Evolutionary conservation across 2,797 vertebrate species (phyloP), one percentile per base, ranked within the genome.

Genomic region (Oryzias sinensis): DNA sequence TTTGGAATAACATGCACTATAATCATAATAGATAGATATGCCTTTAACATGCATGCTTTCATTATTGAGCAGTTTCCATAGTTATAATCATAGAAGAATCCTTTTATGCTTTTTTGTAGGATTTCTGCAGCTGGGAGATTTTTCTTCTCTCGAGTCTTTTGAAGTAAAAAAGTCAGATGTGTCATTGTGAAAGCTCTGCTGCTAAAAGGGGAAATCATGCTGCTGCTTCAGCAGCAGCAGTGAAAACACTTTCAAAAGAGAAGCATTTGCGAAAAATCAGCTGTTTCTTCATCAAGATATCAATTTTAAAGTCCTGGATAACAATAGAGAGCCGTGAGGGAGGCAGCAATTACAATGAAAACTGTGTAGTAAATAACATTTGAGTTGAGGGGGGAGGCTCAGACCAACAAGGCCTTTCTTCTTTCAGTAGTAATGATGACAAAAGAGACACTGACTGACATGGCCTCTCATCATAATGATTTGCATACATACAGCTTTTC

Each of bases 221-320:
- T 60, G 80, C 75, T 58, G 69, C 70, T 76, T 75, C 62, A 82
- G 77, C 74, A 56, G 61, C 80, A 79, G 61, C 80, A 79, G 55
- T 81, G 72, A 83, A 79, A 87, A 74, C 53, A 64, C 58, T 76
- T 59, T 79, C 70, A 76, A 71, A 84, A 74, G 66, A 66, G 59
- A 20, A 50, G 60, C 55, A 65, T 70, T 79, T 85, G 75, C 66
- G 77, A 76, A 84, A 77, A 68, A 84, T 89, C 79, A 88, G 84
- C 82, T 87, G 76, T 80, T 82, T 86, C 80, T 63, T 68, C 70
- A 74, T 73, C 78, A 77, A 86, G 77, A 76, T 47, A 52, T 65
- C 67, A 63, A 58, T 50, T 56, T 37, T 61, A 49, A 15, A 50
- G 15, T 56, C 49, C 50, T 55, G 64, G 55, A 76, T 66, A 73